These are phyloP conservation scores for Steinernema khuongi DNA, from an alignment of 1,140 invertebrate species.

Conservation along the genomic window DNA sequence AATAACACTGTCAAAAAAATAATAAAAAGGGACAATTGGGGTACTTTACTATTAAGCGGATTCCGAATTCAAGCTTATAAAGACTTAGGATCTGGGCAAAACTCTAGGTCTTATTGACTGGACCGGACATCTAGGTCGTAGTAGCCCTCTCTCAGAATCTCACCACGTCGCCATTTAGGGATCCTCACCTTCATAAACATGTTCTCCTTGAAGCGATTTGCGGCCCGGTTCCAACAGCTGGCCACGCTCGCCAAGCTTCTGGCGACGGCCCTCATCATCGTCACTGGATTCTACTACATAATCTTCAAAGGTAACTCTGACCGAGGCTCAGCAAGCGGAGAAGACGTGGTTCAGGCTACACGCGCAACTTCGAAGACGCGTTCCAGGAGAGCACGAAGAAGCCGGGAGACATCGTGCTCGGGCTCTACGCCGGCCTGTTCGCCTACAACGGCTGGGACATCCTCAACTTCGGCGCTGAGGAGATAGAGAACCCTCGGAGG, in stretches of 20 bases:
- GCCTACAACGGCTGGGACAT: conserved; percentile 52
- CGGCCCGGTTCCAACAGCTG: conserved; percentile 47
- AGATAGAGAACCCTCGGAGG: conserved; percentile 46
- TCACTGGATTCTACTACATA: conserved; percentile 46
- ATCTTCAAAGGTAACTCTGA: conserved; percentile 35
- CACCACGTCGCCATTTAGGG: no score
- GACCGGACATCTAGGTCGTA: no score
- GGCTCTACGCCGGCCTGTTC: conserved; percentile 46
- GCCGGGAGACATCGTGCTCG: conserved; percentile 46
- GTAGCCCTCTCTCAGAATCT: no score
- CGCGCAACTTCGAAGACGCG: conserved; percentile 34
- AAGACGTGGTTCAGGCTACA: conserved; percentile 23
- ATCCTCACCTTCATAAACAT: conserved; percentile 43
- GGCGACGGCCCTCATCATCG: conserved; percentile 44
- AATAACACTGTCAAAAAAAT: no score
- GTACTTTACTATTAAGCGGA: no score
- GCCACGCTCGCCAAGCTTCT: conserved; percentile 47
- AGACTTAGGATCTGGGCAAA: conserved; percentile 24
- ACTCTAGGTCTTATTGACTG: conserved; percentile 18
- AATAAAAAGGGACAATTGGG: no score
- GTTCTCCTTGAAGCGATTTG: conserved; percentile 45
- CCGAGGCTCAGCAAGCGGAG: background rate
- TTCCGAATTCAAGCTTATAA: conserved; percentile 20
- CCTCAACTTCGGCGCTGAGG: conserved; percentile 46
- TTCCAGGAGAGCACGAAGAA: conserved; percentile 41